Base-by-base conservation (phyloP, 2,113 vertebrate species). In the Hiodon tergisus region DNA sequence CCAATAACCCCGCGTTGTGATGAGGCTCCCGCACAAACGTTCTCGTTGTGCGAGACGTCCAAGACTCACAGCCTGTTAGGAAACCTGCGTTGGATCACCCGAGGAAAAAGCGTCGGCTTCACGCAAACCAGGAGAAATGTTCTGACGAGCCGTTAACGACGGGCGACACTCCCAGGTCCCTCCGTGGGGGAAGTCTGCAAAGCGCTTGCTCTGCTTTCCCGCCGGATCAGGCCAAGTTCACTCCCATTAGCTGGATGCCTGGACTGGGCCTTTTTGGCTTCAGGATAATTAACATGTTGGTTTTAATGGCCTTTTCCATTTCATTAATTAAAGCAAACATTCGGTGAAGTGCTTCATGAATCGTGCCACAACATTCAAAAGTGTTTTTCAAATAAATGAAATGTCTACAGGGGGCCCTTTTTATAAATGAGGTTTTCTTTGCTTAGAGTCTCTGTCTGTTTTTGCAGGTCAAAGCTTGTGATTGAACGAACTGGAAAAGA, bases 371-470 rank as follows among this genome's bases (percentile, higher is more conserved):
- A 83, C 83, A 81, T 84, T 79, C 81, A 60, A 71, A 79, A 86
- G 81, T 79, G 78, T 85, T 88, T 84, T 82, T 86, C 79, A 83
- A 86, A 88, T 80, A 84, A 78, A 82, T 79, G 78, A 83, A 86
- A 84, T 81, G 80, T 86, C 83, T 82, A 78, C 83, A 79, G 69
- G 48, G 76, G 85, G 78, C 17, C 82, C 72, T n/a, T 81, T 79
- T 89, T 88, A 87, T 88, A 87, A 91, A 89, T 84, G 79, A 87
- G 84, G 87, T 91, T 91, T 91, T 87, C 89, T 91, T 90, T 89
- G 76, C 89, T 90, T 89, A 91, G 89, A 90, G 86, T 88, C 86
- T 77, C 74, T 1, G 80, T 87, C 84, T 91, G 75, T 90, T 91
- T 91, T 90, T 86, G 67, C 86, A 90, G 89, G 89, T 90, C 89